Conservation (phyloP, 1,140 invertebrate genomes). For the Zophobas morio region DNA sequence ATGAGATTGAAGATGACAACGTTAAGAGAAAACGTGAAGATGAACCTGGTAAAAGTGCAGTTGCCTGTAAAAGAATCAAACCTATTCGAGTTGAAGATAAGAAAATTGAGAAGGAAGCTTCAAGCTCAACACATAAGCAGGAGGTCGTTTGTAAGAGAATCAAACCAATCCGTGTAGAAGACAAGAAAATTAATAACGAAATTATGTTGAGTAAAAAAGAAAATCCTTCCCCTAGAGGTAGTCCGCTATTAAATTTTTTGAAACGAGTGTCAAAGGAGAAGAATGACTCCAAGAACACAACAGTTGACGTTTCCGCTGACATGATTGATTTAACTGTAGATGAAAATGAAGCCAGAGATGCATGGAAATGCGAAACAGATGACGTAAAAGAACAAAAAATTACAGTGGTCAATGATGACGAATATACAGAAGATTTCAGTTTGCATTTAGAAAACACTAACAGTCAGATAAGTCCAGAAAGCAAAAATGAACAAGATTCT, state of each 20-base stretch:
- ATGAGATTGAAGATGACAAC: conserved; percentile 7
- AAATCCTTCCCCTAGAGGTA: conserved; percentile 47
- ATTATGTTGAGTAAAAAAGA: conserved; percentile 19
- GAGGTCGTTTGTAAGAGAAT: conserved; percentile 28
- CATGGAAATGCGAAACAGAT: conserved; percentile 53
- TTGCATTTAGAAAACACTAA: conserved; percentile 74
- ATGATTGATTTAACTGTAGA: conserved; percentile 33
- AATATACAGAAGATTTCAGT: conserved; percentile 76
- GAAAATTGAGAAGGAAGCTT: conserved; percentile 27
- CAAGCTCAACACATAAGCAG: too few species aligned
- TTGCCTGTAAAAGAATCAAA: conserved; percentile 42
- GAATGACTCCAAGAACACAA: conserved; percentile 21
- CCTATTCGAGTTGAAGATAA: conserved; percentile 27
- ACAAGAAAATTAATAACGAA: conserved; percentile 32
- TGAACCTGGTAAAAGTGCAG: not conserved
- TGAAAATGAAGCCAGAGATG: conserved; percentile 65
- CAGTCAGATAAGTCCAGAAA: not conserved
- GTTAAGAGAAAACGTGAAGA: conserved; percentile 43
- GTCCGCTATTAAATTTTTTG: conserved; percentile 54
- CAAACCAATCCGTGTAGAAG: conserved; percentile 39
- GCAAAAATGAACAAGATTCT: not conserved
- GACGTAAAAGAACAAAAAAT: conserved; percentile 54
- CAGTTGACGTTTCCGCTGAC: not conserved
- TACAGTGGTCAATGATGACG: conserved; percentile 67
- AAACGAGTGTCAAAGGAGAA: conserved; percentile 45